These are phyloP conservation scores for Berghia stephanieae DNA, from an alignment of 1,140 invertebrate species.

Conservation along the genomic window DNA sequence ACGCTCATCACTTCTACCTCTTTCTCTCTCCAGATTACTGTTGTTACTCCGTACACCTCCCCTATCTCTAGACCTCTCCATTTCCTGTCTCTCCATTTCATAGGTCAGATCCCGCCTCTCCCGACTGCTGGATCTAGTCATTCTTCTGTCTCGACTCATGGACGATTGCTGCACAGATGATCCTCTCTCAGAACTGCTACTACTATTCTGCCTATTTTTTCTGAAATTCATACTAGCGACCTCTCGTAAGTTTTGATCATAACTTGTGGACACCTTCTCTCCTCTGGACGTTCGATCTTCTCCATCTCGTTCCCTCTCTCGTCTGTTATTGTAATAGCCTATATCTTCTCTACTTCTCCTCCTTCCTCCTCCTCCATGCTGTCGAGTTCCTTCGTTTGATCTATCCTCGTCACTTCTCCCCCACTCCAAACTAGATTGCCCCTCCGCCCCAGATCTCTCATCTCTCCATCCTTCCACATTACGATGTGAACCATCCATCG, in stretches of 20 bases:
- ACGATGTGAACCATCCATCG: neutral
- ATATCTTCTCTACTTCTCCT: too few species aligned
- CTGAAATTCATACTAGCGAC: too few species aligned
- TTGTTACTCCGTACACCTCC: neutral
- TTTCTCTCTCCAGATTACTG: too few species aligned
- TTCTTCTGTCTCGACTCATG: conserved; percentile 17
- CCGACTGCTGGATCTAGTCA: neutral
- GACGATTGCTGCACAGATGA: neutral
- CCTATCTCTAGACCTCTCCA: neutral
- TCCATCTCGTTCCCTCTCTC: too few species aligned
- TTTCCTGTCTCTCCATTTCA: conserved; percentile 10
- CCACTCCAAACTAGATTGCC: conserved; percentile 2
- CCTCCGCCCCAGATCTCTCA: conserved; percentile 14
- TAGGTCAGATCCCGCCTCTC: neutral
- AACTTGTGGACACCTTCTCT: too few species aligned
- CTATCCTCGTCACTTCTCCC: too few species aligned
- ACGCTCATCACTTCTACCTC: too few species aligned
- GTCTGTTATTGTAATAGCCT: too few species aligned
- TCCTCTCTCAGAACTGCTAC: conserved; percentile 6
- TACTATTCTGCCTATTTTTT: conserved; percentile 18
- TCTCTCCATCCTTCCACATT: conserved; percentile 8
- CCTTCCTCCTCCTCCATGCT: too few species aligned
- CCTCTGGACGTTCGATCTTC: too few species aligned
- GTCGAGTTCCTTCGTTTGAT: too few species aligned
- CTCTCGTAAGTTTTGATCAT: too few species aligned